Conservation (phyloP, 2,113 vertebrate species). For the Lonchura striata region DNA sequence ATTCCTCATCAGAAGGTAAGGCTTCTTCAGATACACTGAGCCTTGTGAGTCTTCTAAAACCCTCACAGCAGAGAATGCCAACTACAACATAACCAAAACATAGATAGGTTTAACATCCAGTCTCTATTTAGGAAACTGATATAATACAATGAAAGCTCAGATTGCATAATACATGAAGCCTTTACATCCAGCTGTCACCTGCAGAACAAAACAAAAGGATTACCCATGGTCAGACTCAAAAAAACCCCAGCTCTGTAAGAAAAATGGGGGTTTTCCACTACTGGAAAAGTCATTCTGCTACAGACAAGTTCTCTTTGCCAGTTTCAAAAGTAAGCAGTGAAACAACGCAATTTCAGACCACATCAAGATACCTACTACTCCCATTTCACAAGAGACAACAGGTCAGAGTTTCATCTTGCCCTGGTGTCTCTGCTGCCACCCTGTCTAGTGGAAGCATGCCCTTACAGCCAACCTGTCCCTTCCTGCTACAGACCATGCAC, state of each 20-base stretch:
- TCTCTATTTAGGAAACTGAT: neutral
- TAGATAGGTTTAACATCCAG: neutral
- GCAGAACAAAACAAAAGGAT: neutral
- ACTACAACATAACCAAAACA: neutral
- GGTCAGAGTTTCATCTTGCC: neutral
- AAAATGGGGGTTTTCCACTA: neutral
- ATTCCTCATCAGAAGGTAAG: neutral
- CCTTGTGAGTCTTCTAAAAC: neutral
- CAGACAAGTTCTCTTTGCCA: neutral
- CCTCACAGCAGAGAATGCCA: neutral
- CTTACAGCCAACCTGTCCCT: neutral
- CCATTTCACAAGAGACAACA: neutral
- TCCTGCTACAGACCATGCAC: neutral
- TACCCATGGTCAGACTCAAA: neutral
- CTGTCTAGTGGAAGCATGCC: neutral
- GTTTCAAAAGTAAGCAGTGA: neutral
- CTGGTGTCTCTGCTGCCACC: neutral
- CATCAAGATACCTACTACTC: neutral
- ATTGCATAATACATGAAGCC: neutral
- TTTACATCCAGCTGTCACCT: neutral
- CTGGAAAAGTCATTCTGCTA: neutral
- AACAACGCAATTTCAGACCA: neutral
- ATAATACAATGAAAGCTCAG: neutral
- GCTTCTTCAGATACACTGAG: neutral
- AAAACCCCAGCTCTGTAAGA: neutral